Conservation (phyloP, 2,797 vertebrate genomes). For the Spinibarbus caldwelli region DNA sequence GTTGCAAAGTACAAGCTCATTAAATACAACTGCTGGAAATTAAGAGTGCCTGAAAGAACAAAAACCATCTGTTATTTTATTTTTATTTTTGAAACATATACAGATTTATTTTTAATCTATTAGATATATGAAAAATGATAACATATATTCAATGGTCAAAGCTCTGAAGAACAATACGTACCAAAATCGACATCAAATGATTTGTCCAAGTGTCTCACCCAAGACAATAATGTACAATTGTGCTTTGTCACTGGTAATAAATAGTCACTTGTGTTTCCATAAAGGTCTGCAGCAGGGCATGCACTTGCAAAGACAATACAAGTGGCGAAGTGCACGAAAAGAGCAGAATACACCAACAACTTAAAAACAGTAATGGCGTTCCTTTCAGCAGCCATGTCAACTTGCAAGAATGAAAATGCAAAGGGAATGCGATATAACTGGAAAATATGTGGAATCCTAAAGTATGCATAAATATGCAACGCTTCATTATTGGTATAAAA, state of each 20-base stretch:
- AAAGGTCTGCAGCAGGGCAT: conserved; percentile 41
- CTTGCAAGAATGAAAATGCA: conserved; percentile 40
- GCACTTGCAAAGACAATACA: conserved; percentile 45
- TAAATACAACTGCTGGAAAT: conserved; percentile 38
- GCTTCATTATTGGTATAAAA: conserved; percentile 35
- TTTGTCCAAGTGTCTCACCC: conserved; percentile 45
- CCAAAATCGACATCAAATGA: conserved; percentile 19
- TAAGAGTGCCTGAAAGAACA: conserved; percentile 23
- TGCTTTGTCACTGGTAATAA: conserved; percentile 37
- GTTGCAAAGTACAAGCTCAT: conserved; percentile 47
- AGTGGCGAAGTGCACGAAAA: conserved; percentile 52
- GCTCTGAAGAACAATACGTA: conserved; percentile 24
- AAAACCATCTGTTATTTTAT: background rate
- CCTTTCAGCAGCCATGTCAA: conserved; percentile 34
- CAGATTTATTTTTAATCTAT: too few relatives aligned
- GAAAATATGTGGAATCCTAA: conserved; percentile 50
- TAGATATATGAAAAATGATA: background rate
- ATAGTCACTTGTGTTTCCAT: conserved; percentile 18
- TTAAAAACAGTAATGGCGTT: conserved; percentile 21
- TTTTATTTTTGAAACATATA: background rate
- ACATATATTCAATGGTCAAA: background rate
- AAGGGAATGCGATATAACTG: conserved; percentile 53
- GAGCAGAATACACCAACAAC: conserved; percentile 27
- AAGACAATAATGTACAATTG: conserved; percentile 41
- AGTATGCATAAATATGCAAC: conserved; percentile 48